phyloP scores from a whole-genome alignment of 2,797 vertebrate genomes.

The Mus spretus region DNA sequence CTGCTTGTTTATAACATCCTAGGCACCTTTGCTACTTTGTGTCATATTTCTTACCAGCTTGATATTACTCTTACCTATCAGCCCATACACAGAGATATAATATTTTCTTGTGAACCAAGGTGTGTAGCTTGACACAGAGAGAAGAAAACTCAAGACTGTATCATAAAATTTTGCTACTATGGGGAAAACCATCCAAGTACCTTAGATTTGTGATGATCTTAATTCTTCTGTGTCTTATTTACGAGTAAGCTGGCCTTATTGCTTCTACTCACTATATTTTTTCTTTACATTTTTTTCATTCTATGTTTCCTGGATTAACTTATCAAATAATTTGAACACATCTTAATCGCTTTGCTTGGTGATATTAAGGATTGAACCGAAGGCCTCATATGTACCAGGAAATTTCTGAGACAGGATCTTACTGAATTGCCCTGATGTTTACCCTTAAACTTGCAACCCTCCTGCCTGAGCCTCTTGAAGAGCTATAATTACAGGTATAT shows the following conservation, averaged over 20 bases:
- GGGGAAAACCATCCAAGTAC: background rate
- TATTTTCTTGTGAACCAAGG: constrained; percentile 40
- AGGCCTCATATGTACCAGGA: background rate
- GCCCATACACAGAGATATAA: background rate
- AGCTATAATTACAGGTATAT: background rate
- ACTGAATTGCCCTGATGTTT: background rate
- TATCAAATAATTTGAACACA: background rate
- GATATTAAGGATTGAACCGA: background rate
- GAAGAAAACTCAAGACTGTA: background rate
- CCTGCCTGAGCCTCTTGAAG: background rate
- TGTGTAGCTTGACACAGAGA: background rate
- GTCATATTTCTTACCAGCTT: constrained; percentile 22
- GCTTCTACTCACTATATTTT: background rate
- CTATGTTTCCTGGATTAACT: background rate
- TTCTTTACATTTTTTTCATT: background rate
- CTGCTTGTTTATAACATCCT: background rate
- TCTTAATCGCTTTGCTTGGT: background rate
- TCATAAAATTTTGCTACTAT: background rate
- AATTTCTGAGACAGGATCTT: background rate
- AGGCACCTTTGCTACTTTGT: background rate
- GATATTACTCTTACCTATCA: constrained; percentile 5
- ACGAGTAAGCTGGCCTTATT: background rate
- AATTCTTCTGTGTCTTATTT: constrained; percentile 2
- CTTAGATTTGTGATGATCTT: constrained; percentile 26
- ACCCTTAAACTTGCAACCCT: background rate